phyloP scores from a whole-genome alignment of 1,140 invertebrate species.

The Mizuhopecten yessoensis region DNA sequence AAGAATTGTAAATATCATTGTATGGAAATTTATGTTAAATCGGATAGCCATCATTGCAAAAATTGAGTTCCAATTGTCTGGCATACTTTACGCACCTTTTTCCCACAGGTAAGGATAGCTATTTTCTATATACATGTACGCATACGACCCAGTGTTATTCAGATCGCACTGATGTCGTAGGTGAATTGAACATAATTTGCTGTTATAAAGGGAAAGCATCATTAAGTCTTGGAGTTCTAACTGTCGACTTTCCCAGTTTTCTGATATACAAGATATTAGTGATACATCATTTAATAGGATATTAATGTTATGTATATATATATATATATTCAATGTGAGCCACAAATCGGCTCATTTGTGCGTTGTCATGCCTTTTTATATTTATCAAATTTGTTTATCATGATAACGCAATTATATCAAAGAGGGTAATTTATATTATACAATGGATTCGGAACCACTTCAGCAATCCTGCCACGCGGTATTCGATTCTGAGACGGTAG shows the following conservation, averaged over 20 bases:
- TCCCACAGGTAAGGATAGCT: conserved; percentile 11
- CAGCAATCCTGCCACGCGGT: no score
- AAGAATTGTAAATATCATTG: conserved; percentile 2
- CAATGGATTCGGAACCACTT: no score
- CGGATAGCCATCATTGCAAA: background rate
- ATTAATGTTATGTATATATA: background rate
- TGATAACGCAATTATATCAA: no score
- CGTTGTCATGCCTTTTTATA: background rate
- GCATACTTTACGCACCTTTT: background rate
- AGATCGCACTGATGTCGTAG: background rate
- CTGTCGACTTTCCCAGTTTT: background rate
- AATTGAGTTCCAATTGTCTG: background rate
- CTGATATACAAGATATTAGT: no score
- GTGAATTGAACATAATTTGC: background rate
- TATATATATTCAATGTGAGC: background rate
- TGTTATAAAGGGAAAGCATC: background rate
- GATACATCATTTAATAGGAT: background rate
- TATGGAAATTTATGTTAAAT: conserved; percentile 7
- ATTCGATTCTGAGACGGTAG: no score
- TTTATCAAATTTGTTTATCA: no score
- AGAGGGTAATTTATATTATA: no score
- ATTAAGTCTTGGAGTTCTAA: background rate
- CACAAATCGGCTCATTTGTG: background rate
- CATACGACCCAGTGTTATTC: background rate
- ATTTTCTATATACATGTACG: background rate